Evolutionary conservation across 2,113 vertebrate genomes (phyloP), one percentile per base, ranked within the genome.

Genomic region (Eurystomus gularis): DNA sequence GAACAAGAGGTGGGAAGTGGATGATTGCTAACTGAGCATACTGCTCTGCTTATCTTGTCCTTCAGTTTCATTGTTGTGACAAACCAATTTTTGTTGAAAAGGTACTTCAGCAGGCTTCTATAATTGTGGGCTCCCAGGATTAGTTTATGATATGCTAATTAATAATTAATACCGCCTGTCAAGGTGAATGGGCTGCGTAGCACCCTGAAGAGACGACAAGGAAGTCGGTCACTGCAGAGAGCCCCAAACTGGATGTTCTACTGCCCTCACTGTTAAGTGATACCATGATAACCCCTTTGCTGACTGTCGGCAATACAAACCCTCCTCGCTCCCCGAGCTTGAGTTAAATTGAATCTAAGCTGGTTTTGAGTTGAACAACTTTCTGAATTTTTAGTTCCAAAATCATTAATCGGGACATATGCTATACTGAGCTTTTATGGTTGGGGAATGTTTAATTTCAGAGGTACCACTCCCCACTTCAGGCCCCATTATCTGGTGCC

Each of bases 201-300:
- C 25, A 48, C 16, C n/a, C 42, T 33, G 19, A 40, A n/a, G 29
- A 62, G 18, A 33, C 9, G 52, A 3, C 20, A 12, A 10, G 48
- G 52, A 10, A 10, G 3, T n/a, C n/a, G n/a, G n/a, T 64, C 19
- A 2, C 4, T 52, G 5, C 9, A 35, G 40, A 64, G 31, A 6
- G 15, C 13, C 48, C 39, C 25, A 52, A 11, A 15, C 23, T 28
- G 51, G 26, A 0, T 52, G 57, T 44, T 51, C 16, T 68, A 24
- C 44, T 82, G 9, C 13, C 29, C 49, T 29, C 17, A 4, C 10
- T 25, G 18, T 6, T 7, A 6, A 39, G 11, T 8, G 35, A 3
- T 51, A 17, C 3, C 6, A 0, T 16, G 31, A 18, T 2, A 21
- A 10, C 11, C 6, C 15, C 42, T 25, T 17, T 3, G 23, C 17